phyloP scores from a whole-genome alignment of 2,113 vertebrate genomes.

The Callipepla squamata region DNA sequence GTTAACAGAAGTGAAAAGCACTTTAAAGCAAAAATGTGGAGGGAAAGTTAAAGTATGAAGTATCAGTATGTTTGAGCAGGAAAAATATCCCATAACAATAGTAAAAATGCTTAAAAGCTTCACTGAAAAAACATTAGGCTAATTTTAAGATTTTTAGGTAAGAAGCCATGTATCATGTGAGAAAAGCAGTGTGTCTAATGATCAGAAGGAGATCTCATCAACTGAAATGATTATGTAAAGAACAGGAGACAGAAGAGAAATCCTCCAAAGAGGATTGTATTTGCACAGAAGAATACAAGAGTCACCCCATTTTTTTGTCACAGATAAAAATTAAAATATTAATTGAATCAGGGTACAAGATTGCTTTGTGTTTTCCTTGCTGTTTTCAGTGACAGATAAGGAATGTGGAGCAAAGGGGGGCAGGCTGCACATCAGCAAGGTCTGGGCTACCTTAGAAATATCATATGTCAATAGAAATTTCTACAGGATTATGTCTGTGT shows the following conservation, averaged over 20 bases:
- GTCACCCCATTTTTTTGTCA: neutral
- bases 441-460: neutral
- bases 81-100: neutral
- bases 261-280: neutral
- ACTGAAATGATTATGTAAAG: neutral
- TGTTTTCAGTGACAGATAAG: neutral
- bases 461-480: neutral
- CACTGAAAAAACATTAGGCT: neutral
- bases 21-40: conserved; percentile 3
- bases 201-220: neutral
- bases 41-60: neutral
- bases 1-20: neutral
- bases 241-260: neutral
- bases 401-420: neutral
- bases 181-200: neutral
- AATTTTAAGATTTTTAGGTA: neutral
- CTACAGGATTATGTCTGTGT: neutral
- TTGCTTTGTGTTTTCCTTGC: neutral
- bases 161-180: neutral
- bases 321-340: neutral
- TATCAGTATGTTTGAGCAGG: neutral
- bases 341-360: neutral
- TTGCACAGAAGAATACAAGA: neutral
- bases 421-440: neutral
- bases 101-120: neutral